Base-by-base conservation (phyloP, 2,797 vertebrate species). In the Hydrolagus colliei region DNA sequence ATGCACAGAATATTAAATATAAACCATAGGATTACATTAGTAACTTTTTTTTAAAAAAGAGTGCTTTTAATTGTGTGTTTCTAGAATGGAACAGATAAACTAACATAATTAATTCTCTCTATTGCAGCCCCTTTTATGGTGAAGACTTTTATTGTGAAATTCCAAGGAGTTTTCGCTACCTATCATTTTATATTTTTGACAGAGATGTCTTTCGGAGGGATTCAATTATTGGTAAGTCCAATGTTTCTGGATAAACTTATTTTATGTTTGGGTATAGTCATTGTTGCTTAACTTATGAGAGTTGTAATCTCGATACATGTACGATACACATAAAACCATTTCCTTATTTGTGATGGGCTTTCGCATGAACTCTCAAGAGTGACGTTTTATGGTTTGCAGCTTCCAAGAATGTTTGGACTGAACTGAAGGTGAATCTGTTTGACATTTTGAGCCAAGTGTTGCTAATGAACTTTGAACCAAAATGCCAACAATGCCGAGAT, bases 61-160 rank as follows among this genome's bases (percentile, higher is more conserved):
- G 27, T 11, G 22, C 22, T 32, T 13, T 52, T 52, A 16, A 18
- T 52, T 52, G 41, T 52, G 41, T 52, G 41, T 76, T 76, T 73
- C 32, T 74, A 9, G 35, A 41, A 20, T 20, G 6, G 16, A 32
- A 27, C 61, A 80, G 12, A 71, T 68, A 68, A 84, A 84, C 79
- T 84, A 10, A 84, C 13, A 71, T 41, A 71, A 27, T 27, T 27
- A 41, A 1, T 10, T 84, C 65, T 71, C 11, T 84, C 32, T 86
- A 78, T 86, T 88, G 11, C 89, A 99, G 98, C 92, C 98, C 98
- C 2, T 99, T 99, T 91, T 99, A 99, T 0, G 98, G 97, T 87
- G 98, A 99, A 92, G 98, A 99, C 90, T 99, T 98, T 91, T 98
- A 98, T 93, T 99, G 98, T 89, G 97, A 99, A 95, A 99, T 99